A percentile compares a stretch with the other conserved stretches of the same genome.
Conservation (phyloP, 2,888 invertebrate genomes). For the Scaptomyza tumidula region DNA sequence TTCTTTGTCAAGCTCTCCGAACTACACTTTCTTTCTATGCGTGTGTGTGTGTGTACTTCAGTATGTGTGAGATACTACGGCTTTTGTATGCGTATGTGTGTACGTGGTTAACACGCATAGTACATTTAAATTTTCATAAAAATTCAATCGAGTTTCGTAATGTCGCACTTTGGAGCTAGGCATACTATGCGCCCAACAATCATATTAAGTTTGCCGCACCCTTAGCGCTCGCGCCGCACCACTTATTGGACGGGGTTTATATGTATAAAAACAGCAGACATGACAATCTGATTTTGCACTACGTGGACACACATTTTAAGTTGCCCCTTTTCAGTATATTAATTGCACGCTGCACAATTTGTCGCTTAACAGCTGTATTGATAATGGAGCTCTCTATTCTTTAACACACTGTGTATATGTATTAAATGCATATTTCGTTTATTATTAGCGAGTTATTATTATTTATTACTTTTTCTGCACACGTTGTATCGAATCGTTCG, state of each 20-base stretch:
- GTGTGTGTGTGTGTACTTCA: conserved; percentile 11
- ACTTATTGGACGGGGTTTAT: conserved; percentile 44
- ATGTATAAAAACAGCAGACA: conserved; percentile 61
- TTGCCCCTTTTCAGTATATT: conserved; percentile 28
- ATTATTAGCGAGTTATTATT: conserved; percentile 60
- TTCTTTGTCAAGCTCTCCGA: conserved; percentile 69
- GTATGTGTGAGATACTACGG: conserved; percentile 17
- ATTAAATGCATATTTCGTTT: conserved; percentile 47
- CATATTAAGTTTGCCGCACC: conserved; percentile 60
- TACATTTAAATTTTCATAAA: conserved; percentile 55
- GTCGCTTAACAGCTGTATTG: conserved; percentile 9
- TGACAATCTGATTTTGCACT: conserved; percentile 67
- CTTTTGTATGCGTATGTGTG: conserved; percentile 26
- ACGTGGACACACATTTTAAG: conserved; percentile 68
- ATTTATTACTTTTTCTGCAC: conserved; percentile 73
- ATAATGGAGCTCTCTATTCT: conserved; percentile 21
- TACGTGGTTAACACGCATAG: conserved; percentile 74
- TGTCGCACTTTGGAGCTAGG: conserved; percentile 60
- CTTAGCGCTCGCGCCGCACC: conserved; percentile 44
- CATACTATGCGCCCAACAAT: conserved; percentile 32
- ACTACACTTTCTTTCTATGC: conserved; percentile 68
- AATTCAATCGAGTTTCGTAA: conserved; percentile 62
- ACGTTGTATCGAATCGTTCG: conserved; percentile 62
- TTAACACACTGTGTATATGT: conserved; percentile 35
- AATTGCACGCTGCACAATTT: conserved; percentile 12